These are phyloP conservation scores for Rhagium mordax DNA, from an alignment of 2,888 invertebrate genomes.

Conservation along the genomic window DNA sequence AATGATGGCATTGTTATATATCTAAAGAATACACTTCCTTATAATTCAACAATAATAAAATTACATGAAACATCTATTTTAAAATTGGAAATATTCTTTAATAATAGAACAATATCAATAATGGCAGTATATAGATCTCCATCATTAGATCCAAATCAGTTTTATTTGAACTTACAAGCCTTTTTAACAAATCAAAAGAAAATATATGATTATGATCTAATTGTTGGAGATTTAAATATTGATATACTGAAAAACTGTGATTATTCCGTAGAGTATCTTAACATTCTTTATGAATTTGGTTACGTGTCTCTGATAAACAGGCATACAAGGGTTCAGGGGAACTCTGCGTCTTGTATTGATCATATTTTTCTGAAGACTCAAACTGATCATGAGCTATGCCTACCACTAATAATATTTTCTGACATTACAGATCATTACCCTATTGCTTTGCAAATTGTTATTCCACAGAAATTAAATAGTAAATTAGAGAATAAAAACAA, in stretches of 20 bases:
- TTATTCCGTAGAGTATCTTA: not conserved
- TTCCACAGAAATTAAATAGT: no score
- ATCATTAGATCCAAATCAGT: not conserved
- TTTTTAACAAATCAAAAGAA: not conserved
- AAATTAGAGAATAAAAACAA: no score
- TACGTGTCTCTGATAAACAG: not conserved
- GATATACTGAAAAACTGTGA: not conserved
- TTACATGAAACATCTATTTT: not conserved
- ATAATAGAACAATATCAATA: not conserved
- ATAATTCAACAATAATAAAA: not conserved
- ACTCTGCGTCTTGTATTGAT: not conserved
- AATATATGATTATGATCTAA: not conserved
- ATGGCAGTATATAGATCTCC: not conserved
- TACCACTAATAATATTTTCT: no score
- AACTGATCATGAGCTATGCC: not conserved
- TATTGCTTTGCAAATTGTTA: no score
- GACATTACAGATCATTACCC: not conserved
- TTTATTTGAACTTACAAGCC: not conserved
- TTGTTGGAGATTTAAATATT: not conserved
- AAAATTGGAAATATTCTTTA: not conserved
- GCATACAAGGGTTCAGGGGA: not conserved
- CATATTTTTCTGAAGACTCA: not conserved
- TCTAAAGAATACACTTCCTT: not conserved
- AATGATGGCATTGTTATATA: not conserved
- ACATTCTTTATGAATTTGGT: not conserved